Evolutionary conservation across 2,797 vertebrate species (phyloP).

Genomic region (Sebastes elongatus): DNA sequence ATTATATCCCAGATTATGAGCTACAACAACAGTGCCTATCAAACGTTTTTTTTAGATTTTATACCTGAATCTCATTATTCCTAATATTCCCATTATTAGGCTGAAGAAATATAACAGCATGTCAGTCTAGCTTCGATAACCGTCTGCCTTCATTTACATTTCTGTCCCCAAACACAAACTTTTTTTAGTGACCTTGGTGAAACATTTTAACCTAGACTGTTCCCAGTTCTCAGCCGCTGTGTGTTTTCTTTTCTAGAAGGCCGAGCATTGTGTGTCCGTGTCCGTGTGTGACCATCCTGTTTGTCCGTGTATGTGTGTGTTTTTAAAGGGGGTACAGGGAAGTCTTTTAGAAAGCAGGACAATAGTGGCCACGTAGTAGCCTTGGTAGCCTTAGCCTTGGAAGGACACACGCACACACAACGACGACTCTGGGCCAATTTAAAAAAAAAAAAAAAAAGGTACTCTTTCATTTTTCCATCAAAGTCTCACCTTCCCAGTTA

Average conservation of each 20-base stretch:
- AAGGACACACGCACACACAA: constrained; percentile 28
- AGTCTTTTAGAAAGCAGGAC: constrained; percentile 47
- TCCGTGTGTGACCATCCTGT: constrained; percentile 16
- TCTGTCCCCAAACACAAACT: not conserved
- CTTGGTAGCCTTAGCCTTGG: constrained; percentile 70
- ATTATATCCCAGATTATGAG: not conserved
- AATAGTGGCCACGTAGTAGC: constrained; percentile 51
- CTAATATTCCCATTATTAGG: not conserved
- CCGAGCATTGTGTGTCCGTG: not conserved
- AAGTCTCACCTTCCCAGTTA: constrained; percentile 71
- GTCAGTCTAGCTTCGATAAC: not conserved
- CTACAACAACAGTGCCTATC: too few relatives aligned
- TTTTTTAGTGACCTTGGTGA: not conserved
- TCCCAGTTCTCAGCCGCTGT: not conserved
- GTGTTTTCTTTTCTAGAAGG: constrained; percentile 12
- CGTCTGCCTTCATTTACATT: not conserved
- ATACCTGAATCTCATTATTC: not conserved
- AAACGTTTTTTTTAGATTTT: not conserved
- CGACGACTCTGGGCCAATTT: constrained; percentile 11
- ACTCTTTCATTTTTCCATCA: constrained; percentile 70
- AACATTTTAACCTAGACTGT: not conserved
- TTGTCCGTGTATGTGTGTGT: not conserved
- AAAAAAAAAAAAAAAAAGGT: constrained; percentile 7
- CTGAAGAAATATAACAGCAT: not conserved
- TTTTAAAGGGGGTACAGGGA: constrained; percentile 29